Evolutionary conservation across 1,140 invertebrate genomes (phyloP).

Genomic region (Lithobius niger): DNA sequence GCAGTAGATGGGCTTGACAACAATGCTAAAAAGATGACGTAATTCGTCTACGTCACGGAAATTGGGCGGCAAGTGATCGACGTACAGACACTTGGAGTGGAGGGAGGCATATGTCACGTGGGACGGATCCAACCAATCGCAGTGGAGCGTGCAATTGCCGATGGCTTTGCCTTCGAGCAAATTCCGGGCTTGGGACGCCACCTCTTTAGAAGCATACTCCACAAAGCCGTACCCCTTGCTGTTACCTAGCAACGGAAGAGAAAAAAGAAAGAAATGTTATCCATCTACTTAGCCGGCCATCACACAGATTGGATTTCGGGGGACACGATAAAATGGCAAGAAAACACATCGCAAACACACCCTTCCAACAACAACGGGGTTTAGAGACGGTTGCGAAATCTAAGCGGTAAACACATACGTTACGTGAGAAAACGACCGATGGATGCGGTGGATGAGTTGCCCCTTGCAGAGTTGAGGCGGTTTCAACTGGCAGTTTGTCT

Average conservation of each 20-base stretch:
- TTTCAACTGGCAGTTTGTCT: too few relatives aligned
- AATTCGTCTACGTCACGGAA: slow-evolving; percentile 42
- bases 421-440: too few relatives aligned
- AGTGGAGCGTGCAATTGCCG: slow-evolving; percentile 33
- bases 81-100: slow-evolving; percentile 40
- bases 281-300: too few relatives aligned
- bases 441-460: too few relatives aligned
- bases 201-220: slow-evolving; percentile 38
- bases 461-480: too few relatives aligned
- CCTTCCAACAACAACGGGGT: too few relatives aligned
- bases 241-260: slow-evolving; percentile 27
- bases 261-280: too few relatives aligned
- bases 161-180: slow-evolving; percentile 36
- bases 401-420: too few relatives aligned
- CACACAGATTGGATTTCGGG: too few relatives aligned
- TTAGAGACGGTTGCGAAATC: too few relatives aligned
- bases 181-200: slow-evolving; percentile 35
- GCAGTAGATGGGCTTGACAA: slow-evolving; percentile 43
- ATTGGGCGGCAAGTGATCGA: slow-evolving; percentile 39
- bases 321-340: too few relatives aligned
- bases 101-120: slow-evolving; percentile 38
- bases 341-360: too few relatives aligned
- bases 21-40: slow-evolving; percentile 37
- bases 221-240: slow-evolving; percentile 48
- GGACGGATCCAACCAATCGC: slow-evolving; percentile 39